Evolutionary conservation across 1,140 invertebrate genomes (phyloP).

Genomic region (Acromyrmex echinatior): DNA sequence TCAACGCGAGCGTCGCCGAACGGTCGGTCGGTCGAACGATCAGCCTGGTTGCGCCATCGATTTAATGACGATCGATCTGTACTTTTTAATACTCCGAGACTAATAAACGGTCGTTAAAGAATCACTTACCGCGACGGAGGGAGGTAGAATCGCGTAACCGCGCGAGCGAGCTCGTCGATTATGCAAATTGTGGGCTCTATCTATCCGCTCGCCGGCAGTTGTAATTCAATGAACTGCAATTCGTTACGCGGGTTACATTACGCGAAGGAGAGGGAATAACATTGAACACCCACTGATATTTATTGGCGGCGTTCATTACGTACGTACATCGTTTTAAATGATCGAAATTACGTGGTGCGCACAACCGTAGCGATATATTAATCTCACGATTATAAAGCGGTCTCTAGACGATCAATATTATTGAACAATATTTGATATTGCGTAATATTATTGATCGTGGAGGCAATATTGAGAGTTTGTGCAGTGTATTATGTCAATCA

Average conservation of each 20-base stretch:
- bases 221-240: conserved; percentile 49
- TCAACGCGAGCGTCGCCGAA: conserved; percentile 5
- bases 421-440: too few relatives aligned
- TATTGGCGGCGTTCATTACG: conserved; percentile 21
- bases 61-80: conserved; percentile 59
- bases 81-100: conserved; percentile 54
- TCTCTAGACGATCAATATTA: too few relatives aligned
- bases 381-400: neutral
- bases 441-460: too few relatives aligned
- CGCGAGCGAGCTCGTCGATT: conserved; percentile 48
- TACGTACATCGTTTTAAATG: conserved; percentile 27
- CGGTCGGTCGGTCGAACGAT: neutral
- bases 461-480: too few relatives aligned
- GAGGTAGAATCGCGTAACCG: conserved; percentile 39
- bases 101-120: conserved; percentile 62
- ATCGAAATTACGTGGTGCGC: conserved; percentile 21
- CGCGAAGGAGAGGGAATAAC: conserved; percentile 8
- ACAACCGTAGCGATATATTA: neutral
- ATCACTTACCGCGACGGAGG: conserved; percentile 34
- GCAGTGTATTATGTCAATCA: too few relatives aligned
- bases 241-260: conserved; percentile 46
- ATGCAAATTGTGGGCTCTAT: conserved; percentile 49
- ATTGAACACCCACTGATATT: conserved; percentile 12
- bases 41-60: conserved; percentile 45
- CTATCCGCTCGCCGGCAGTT: conserved; percentile 44